A percentile compares a stretch with the other conserved stretches of the same genome.
These are phyloP conservation scores for Danio aesculapii DNA, from an alignment of 2,797 vertebrate species.

Conservation along the genomic window DNA sequence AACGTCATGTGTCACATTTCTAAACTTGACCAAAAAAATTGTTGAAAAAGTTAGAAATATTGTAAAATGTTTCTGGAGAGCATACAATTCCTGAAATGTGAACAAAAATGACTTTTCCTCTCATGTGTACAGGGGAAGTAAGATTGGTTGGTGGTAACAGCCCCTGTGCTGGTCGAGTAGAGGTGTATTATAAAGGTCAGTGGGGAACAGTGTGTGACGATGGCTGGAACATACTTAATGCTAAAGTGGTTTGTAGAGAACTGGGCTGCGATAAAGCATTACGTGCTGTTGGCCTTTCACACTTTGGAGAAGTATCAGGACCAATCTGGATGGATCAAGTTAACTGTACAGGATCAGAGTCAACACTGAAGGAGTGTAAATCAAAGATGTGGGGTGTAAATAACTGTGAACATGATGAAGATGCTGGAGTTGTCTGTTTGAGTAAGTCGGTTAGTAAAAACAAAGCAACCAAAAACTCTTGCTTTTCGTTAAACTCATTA, in stretches of 20 bases:
- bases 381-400: conserved; percentile 65
- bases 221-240: neutral
- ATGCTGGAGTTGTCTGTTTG: conserved; percentile 62
- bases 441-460: too few relatives aligned
- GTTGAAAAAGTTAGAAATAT: too few relatives aligned
- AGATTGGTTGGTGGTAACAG: neutral
- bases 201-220: neutral
- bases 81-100: too few relatives aligned
- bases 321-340: conserved; percentile 64
- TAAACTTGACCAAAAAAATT: too few relatives aligned
- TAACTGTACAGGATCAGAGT: conserved; percentile 60
- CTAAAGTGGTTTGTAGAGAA: conserved; percentile 7
- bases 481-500: too few relatives aligned
- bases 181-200: neutral
- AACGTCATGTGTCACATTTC: too few relatives aligned
- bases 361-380: neutral
- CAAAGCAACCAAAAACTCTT: too few relatives aligned
- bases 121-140: neutral
- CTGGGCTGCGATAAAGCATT: neutral
- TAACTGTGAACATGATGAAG: conserved; percentile 70
- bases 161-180: neutral
- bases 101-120: neutral
- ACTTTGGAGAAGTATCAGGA: conserved; percentile 65
- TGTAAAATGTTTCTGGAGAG: neutral
- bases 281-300: fast-evolving